Conservation (phyloP, 1,140 invertebrate genomes). For the Hyles euphorbiae region DNA sequence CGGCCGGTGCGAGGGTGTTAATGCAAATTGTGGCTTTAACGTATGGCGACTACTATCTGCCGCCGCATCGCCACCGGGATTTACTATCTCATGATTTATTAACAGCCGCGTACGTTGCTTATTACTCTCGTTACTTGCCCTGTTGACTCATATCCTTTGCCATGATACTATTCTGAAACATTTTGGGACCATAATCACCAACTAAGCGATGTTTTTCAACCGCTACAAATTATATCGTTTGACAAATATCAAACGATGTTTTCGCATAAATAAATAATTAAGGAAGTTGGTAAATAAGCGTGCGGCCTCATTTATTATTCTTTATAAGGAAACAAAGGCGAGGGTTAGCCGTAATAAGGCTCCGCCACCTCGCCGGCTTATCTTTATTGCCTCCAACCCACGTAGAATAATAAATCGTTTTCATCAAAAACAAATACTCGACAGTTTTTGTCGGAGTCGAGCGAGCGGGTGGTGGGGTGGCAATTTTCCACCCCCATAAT, state of each 20-base stretch:
- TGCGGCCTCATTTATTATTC: slow-evolving; percentile 74
- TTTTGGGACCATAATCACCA: too few relatives aligned
- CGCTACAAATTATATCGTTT: slow-evolving; percentile 9
- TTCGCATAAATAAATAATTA: slow-evolving; percentile 72
- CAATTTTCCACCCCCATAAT: slow-evolving; percentile 75
- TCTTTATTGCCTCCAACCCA: slow-evolving; percentile 75
- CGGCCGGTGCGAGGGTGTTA: slow-evolving; percentile 27
- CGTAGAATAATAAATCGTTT: slow-evolving; percentile 76
- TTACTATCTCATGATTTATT: slow-evolving; percentile 38
- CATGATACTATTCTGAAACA: too few relatives aligned
- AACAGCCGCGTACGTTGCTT: slow-evolving; percentile 2
- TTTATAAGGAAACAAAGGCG: slow-evolving; percentile 76
- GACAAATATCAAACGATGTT: slow-evolving; percentile 62
- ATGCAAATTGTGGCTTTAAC: slow-evolving; percentile 52
- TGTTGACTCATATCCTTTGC: too few relatives aligned
- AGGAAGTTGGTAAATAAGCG: slow-evolving; percentile 71
- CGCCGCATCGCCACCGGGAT: slow-evolving; percentile 27
- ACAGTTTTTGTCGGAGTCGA: slow-evolving; percentile 74
- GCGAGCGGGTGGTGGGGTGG: slow-evolving; percentile 67
- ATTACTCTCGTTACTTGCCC: slow-evolving; percentile 4
- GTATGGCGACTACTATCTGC: slow-evolving; percentile 39
- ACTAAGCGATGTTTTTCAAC: too few relatives aligned
- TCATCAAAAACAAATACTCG: slow-evolving; percentile 76
- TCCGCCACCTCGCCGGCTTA: slow-evolving; percentile 74
- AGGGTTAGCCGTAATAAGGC: slow-evolving; percentile 76